Percentiles rank a stretch among this genome's conserved stretches.
phyloP scores from a whole-genome alignment of 2,888 invertebrate genomes.

The Caprella mutica region DNA sequence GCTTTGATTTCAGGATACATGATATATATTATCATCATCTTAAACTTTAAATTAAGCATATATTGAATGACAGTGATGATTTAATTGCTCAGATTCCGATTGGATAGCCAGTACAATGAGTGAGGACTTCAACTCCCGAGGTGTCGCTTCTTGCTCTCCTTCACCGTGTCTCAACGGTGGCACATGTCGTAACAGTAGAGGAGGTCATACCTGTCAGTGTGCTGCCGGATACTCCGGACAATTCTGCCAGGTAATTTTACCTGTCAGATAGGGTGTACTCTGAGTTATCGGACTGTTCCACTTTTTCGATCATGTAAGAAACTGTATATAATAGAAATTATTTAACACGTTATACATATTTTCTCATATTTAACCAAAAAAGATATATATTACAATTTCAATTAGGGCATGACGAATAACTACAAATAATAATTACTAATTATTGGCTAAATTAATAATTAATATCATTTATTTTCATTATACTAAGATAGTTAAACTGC shows the following conservation, averaged over 20 bases:
- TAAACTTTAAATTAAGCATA: too few relatives aligned
- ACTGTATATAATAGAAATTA: background rate
- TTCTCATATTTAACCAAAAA: background rate
- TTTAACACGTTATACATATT: background rate
- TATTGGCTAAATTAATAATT: background rate
- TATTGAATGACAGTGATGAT: too few relatives aligned
- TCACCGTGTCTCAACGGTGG: constrained; percentile 63
- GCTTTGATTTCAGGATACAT: too few relatives aligned
- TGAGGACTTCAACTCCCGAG: constrained; percentile 5
- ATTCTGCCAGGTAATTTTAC: constrained; percentile 23
- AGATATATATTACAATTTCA: background rate
- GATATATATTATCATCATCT: too few relatives aligned
- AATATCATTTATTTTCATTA: background rate
- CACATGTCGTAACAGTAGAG: constrained; percentile 51
- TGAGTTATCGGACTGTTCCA: too few relatives aligned
- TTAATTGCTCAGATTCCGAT: too few relatives aligned
- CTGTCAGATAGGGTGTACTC: background rate
- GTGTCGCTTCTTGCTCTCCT: constrained; percentile 49
- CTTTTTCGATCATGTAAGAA: background rate
- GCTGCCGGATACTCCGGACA: constrained; percentile 23
- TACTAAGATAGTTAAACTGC: background rate
- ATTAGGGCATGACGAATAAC: background rate
- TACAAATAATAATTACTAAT: background rate
- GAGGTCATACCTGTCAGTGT: constrained; percentile 33
- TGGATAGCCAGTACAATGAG: too few relatives aligned